phyloP scores from a whole-genome alignment of 1,140 invertebrate genomes.

The Zaprionus ghesquierei region DNA sequence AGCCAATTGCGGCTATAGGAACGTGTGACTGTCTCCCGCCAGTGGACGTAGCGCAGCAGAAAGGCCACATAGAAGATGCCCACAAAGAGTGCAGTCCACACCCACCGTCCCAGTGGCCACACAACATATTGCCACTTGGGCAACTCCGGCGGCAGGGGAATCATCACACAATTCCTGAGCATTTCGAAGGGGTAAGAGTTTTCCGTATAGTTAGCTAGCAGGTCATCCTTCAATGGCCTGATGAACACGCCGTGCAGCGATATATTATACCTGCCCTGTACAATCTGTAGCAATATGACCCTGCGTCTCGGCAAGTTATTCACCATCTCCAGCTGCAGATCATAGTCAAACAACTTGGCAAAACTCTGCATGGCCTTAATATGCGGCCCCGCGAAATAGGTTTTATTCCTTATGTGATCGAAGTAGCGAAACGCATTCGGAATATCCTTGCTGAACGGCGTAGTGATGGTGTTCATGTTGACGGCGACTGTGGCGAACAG shows the following conservation, averaged over 20 bases:
- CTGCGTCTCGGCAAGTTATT: constrained; percentile 45
- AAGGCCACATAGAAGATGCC: constrained; percentile 63
- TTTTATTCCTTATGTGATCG: neutral
- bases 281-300: constrained; percentile 34
- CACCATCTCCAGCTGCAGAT: constrained; percentile 44
- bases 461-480: constrained; percentile 38
- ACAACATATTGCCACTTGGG: constrained; percentile 75
- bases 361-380: constrained; percentile 49
- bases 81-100: constrained; percentile 55
- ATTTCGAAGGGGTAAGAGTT: constrained; percentile 65
- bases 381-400: constrained; percentile 52
- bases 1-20: constrained; percentile 51
- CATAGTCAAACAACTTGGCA: constrained; percentile 36
- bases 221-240: constrained; percentile 3
- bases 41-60: constrained; percentile 57
- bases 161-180: constrained; percentile 70
- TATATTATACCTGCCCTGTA: constrained; percentile 43
- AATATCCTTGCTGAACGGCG: constrained; percentile 62
- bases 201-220: neutral
- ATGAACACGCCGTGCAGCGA: constrained; percentile 53
- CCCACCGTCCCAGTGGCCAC: constrained; percentile 68
- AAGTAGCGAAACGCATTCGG: constrained; percentile 57
- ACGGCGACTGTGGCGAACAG: constrained; percentile 26
- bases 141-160: constrained; percentile 69
- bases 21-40: constrained; percentile 18